Evolutionary conservation across 2,113 vertebrate genomes (phyloP), one percentile per base, ranked within the genome.

Genomic region (Aepyceros melampus): DNA sequence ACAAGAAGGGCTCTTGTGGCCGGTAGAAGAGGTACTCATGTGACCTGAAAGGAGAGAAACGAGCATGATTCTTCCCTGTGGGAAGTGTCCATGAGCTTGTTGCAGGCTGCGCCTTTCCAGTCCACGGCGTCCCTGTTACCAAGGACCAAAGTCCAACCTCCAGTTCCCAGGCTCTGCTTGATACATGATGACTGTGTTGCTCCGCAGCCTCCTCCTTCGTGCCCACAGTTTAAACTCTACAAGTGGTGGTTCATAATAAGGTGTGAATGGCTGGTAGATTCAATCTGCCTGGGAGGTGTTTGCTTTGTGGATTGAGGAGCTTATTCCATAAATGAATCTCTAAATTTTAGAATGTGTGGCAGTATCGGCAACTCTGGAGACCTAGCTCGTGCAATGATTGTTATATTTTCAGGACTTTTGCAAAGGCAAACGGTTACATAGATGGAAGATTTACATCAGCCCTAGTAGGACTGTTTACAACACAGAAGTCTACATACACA

Each of bases 401-500:
- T 84, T 94, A 88, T 62, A 93, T 71, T 76, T 90, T 71, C 71
- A 81, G 71, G 49, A 74, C 86, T 51, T 96, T 91, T 74, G 13
- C 47, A 82, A 85, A 95, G 21, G 56, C 14, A 55, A 47, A 89
- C 31, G 3, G 4, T 85, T 45, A 82, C 84, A 49, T 7, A 40
- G 4, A 27, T 47, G 16, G 33, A 51, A 78, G 23, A 13, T 91
- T 89, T 60, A 49, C 33, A 67, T 91, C 6, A 2, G 60, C 23
- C 25, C 16, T 27, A 1, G 13, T 40, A 56, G 71, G 40, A 74
- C 15, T 83, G 25, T 88, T 86, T 43, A 19, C 29, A 87, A 51
- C 45, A 53, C 12, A 55, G 84, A 74, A 86, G 92, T 90, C 29
- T 6, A 25, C 7, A 67, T 7, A 33, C 5, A 82, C 40, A 23